These are phyloP conservation scores for Leucophenga varia DNA, from an alignment of 1,140 invertebrate species.

Conservation along the genomic window DNA sequence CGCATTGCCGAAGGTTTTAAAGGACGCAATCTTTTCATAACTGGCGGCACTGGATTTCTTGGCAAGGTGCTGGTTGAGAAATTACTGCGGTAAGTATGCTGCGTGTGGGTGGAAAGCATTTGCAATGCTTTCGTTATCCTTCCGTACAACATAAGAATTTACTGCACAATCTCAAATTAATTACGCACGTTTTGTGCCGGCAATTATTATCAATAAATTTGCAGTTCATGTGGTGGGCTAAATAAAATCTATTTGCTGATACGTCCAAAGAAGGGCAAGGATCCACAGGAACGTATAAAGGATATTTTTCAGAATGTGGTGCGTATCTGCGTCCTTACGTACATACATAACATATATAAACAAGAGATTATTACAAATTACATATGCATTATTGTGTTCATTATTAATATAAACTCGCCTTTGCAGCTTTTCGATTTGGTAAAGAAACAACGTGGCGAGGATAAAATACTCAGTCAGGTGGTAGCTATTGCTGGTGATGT, in stretches of 20 bases:
- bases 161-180: too few species aligned
- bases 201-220: constrained; percentile 36
- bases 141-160: too few species aligned
- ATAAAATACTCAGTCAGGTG: constrained; percentile 67
- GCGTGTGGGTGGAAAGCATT: neutral
- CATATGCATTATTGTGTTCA: neutral
- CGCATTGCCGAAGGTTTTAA: constrained; percentile 60
- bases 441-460: constrained; percentile 61
- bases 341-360: constrained; percentile 6
- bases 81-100: constrained; percentile 63
- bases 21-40: constrained; percentile 60
- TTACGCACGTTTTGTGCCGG: constrained; percentile 29
- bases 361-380: constrained; percentile 24
- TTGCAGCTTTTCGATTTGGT: constrained; percentile 75
- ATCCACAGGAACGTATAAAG: constrained; percentile 67
- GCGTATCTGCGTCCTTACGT: constrained; percentile 41
- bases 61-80: constrained; percentile 90
- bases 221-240: constrained; percentile 62
- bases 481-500: constrained; percentile 78
- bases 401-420: neutral
- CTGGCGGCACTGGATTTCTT: constrained; percentile 80
- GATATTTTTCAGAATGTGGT: constrained; percentile 71
- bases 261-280: constrained; percentile 76
- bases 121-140: neutral
- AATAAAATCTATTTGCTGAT: constrained; percentile 76